phyloP scores from a whole-genome alignment of 1,140 invertebrate genomes.

The Drosophila subobscura region DNA sequence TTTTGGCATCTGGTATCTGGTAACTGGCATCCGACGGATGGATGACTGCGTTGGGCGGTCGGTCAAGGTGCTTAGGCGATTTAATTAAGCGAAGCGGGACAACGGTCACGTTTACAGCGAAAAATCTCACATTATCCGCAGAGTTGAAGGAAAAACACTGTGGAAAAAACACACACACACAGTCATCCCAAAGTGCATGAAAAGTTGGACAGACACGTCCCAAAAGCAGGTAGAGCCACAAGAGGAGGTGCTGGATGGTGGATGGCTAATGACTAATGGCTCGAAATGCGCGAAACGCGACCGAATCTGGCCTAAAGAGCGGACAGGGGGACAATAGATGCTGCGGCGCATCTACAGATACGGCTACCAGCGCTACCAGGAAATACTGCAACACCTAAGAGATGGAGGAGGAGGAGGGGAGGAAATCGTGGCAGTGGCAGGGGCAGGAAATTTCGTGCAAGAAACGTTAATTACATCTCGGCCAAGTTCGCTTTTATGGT shows the following conservation, averaged over 20 bases:
- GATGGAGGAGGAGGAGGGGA: neutral
- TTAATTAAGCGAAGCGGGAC: constrained; percentile 64
- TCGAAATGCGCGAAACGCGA: constrained; percentile 53
- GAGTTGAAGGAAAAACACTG: constrained; percentile 57
- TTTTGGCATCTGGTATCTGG: constrained; percentile 3
- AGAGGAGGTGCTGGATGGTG: constrained; percentile 18
- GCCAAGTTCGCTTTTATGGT: constrained; percentile 40
- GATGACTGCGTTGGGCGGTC: constrained; percentile 9
- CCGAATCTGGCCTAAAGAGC: constrained; percentile 37
- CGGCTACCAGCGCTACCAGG: constrained; percentile 43
- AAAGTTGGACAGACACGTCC: constrained; percentile 59
- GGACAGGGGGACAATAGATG: constrained; percentile 15
- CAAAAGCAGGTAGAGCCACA: constrained; percentile 36
- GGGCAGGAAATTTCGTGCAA: constrained; percentile 71
- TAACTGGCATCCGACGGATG: neutral
- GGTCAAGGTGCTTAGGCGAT: constrained; percentile 77
- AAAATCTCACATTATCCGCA: constrained; percentile 42
- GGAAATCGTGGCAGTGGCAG: constrained; percentile 35
- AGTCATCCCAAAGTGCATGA: constrained; percentile 36
- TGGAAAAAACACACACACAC: constrained; percentile 53
- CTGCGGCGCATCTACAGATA: constrained; percentile 25
- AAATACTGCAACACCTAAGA: constrained; percentile 46
- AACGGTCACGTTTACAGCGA: constrained; percentile 66
- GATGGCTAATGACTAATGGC: constrained; percentile 65
- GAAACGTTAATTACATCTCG: constrained; percentile 49